Conservation (phyloP, 2,888 invertebrate species). For the Zygogramma bicolorata region DNA sequence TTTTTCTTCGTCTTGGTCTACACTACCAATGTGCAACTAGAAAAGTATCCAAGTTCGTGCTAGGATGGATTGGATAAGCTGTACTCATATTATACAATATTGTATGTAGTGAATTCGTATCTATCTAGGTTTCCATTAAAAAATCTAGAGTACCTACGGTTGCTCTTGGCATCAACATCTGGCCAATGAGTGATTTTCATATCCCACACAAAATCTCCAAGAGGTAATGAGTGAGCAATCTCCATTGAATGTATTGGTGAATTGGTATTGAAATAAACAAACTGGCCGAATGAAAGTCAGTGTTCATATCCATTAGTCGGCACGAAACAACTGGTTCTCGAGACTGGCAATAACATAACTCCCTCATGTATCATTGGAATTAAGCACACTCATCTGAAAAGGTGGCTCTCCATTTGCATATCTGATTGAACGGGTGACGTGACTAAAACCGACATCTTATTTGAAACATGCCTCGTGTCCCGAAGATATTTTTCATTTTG, state of each 20-base stretch:
- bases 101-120: no score
- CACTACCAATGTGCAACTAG: no score
- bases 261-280: not conserved
- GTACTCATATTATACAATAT: no score
- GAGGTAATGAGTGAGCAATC: not conserved
- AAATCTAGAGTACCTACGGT: no score
- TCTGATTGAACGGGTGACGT: constrained; percentile 7
- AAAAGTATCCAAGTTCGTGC: no score
- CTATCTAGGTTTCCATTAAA: no score
- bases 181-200: no score
- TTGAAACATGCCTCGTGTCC: not conserved
- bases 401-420: constrained; percentile 3
- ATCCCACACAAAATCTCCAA: not conserved
- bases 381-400: not conserved
- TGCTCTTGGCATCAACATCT: no score
- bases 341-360: not conserved
- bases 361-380: not conserved
- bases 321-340: not conserved
- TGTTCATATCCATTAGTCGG: not conserved
- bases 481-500: not conserved
- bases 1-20: no score
- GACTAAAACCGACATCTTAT: constrained; percentile 4
- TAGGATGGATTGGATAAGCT: no score
- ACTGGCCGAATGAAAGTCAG: not conserved
- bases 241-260: not conserved